These are phyloP conservation scores for Hypena proboscidalis DNA, from an alignment of 2,888 invertebrate species.

Conservation along the genomic window DNA sequence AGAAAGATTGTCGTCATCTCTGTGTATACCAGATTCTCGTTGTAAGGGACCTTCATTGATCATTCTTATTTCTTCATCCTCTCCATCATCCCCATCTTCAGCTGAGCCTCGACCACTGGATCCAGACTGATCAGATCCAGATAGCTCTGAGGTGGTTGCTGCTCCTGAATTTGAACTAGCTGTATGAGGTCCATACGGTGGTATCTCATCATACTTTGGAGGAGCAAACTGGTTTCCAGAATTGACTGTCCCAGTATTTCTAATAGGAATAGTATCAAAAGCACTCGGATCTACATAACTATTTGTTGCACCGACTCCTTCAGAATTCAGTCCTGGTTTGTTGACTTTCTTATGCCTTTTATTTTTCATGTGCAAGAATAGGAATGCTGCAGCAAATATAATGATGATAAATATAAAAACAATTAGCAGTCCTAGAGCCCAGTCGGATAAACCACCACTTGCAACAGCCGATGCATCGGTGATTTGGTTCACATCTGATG, in stretches of 20 bases:
- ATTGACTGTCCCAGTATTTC: conserved; percentile 86
- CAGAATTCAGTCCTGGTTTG: conserved; percentile 91
- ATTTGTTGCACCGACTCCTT: conserved; percentile 91
- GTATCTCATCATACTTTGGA: conserved; percentile 96
- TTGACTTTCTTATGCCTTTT: conserved; percentile 91
- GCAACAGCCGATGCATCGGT: conserved; percentile 86
- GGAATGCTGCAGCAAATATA: conserved; percentile 93
- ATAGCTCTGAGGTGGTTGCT: conserved; percentile 95
- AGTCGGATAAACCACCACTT: conserved; percentile 91
- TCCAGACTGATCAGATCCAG: conserved; percentile 97
- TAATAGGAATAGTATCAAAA: conserved; percentile 95
- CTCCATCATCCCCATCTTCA: conserved; percentile 96
- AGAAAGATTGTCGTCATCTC: conserved; percentile 90
- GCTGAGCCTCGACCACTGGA: conserved; percentile 98
- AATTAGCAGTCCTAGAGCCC: conserved; percentile 95
- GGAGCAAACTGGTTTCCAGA: conserved; percentile 91
- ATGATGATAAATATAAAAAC: conserved; percentile 92
- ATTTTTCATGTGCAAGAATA: conserved; percentile 93
- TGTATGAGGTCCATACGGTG: conserved; percentile 92
- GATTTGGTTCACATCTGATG: conserved; percentile 61
- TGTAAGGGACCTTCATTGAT: conserved; percentile 97
- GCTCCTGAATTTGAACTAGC: conserved; percentile 92
- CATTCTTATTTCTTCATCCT: conserved; percentile 98
- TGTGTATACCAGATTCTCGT: conserved; percentile 88
- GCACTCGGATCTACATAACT: conserved; percentile 95